Evolutionary conservation across 2,888 invertebrate genomes (phyloP), one percentile per base, ranked within the genome.

Genomic region (Troglohyphantes excavatus): DNA sequence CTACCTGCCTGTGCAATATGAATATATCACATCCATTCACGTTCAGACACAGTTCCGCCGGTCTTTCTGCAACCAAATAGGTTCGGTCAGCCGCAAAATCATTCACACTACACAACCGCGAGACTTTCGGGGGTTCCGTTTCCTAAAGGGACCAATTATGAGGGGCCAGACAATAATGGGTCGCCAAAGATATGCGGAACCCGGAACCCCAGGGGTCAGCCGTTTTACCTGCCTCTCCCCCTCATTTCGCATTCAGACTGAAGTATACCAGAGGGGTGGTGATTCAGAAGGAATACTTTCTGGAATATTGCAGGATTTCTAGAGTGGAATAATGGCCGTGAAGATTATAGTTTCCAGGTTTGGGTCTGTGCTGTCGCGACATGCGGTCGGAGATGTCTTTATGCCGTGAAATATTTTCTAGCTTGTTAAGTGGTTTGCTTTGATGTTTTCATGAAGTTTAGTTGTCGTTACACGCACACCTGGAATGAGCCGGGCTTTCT

Each of bases 111-210:
- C 39, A 43, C 63, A 13, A 5, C 2, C 23, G 17, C 26, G 39
- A 21, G 23, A 13, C 23, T 6, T 68, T 59, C 33, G 11, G 61
- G 82, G 82, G 70, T 61, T 70, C 33, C 3, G 11, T 26, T 72
- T 82, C 68, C 70, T 61, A 70, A 82, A 82, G 82, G 39, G 53
- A 26, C 82, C 82, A 82, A 82, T 82, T 82, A 82, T 72, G 61
- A 82, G 26, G 59, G 39, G n/a, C 2, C 53, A 23, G 61, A 63
- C 46, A 13, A 82, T 70, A 82, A 70, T 39, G 21, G 43, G 27
- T 11, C 59, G 39, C 13, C 33, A 81, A n/a, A 67, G 53, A 65
- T 70, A 68, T 81, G 53, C 23, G 13, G 68, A 65, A 26, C n/a
- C n/a, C n/a, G n/a, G n/a, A n/a, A 53, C 82, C 19, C 61, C 19